Base-by-base conservation (phyloP, 2,113 vertebrate species). In the Alligator sinensis region DNA sequence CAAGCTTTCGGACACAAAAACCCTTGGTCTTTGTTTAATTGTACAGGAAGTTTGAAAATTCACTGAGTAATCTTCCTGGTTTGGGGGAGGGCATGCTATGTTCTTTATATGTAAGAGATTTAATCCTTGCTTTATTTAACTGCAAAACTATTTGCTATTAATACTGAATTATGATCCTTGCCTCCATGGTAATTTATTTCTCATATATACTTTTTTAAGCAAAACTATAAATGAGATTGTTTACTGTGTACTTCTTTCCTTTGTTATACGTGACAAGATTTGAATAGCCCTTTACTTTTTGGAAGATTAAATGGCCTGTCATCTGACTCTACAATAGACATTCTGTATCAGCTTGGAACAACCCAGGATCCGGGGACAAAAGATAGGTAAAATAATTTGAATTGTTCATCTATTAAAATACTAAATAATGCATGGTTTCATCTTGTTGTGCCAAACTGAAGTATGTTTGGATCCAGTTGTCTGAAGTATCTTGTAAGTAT, bases 251-350 rank as follows among this genome's bases (percentile, higher is more conserved):
- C 74, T 24, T 55, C 86, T 91, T 34, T 75, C 54, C 91, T 92
- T 93, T 85, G 18, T 47, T 89, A 2, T 91, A 94, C 96, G 61
- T 80, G 78, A 24, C 87, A 96, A 99, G 99, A 99, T 98, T 96
- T 99, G 95, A 99, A 99, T 98, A 99, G 99, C 91, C 99, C 99
- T 91, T 98, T 99, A 96, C 98, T 99, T 86, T 99, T 99, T 95
- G 99, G 99, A 94, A 98, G 99, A 93, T 98, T 99, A 61, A 99
- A 99, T 94, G 99, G 99, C 94, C 98, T 99, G 62, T 99, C 99
- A 74, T 99, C 99, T 91, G 99, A 99, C 97, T 99, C 99, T 89
- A 99, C 99, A 80, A 99, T 99, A 86, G 99, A 99, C 97, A 99
- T 99, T 96, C 98, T 99, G 77, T 99, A 99, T 97, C 99, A 99